Percentiles rank a stretch among this genome's conserved stretches.
phyloP scores from a whole-genome alignment of 2,113 vertebrate species.

The Campylomormyrus numenius region DNA sequence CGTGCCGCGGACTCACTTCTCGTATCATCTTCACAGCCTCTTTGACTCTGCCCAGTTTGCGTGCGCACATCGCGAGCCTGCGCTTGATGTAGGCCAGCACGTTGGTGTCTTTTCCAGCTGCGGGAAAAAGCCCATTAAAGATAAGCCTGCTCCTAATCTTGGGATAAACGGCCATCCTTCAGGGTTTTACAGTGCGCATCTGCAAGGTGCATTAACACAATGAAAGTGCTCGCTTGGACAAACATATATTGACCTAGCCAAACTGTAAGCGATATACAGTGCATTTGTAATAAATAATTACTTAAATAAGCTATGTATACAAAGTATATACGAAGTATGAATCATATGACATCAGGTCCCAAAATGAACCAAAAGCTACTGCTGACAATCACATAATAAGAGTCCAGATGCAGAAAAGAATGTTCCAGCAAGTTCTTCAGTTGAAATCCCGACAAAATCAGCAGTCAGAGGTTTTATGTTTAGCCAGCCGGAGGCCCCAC shows the following conservation, averaged over 20 bases:
- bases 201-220: background rate
- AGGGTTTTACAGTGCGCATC: background rate
- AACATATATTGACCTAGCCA: background rate
- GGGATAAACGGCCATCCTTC: background rate
- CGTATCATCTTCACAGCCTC: conserved; percentile 99
- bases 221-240: background rate
- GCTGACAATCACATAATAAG: background rate
- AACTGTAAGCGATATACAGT: background rate
- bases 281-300: background rate
- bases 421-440: background rate
- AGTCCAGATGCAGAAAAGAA: background rate
- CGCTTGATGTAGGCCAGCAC: conserved; percentile 93
- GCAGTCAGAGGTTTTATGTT: conserved; percentile 53
- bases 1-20: conserved; percentile 75
- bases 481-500: background rate
- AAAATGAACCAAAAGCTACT: background rate
- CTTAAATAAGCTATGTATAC: background rate
- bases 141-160: background rate
- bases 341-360: background rate
- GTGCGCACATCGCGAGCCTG: conserved; percentile 94
- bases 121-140: background rate
- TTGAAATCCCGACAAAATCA: conserved; percentile 16
- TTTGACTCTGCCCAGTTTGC: conserved; percentile 89
- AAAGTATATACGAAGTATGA: background rate
- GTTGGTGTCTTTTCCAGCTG: conserved; percentile 93